Conservation (phyloP, 2,113 vertebrate genomes). For the Oplegnathus fasciatus region DNA sequence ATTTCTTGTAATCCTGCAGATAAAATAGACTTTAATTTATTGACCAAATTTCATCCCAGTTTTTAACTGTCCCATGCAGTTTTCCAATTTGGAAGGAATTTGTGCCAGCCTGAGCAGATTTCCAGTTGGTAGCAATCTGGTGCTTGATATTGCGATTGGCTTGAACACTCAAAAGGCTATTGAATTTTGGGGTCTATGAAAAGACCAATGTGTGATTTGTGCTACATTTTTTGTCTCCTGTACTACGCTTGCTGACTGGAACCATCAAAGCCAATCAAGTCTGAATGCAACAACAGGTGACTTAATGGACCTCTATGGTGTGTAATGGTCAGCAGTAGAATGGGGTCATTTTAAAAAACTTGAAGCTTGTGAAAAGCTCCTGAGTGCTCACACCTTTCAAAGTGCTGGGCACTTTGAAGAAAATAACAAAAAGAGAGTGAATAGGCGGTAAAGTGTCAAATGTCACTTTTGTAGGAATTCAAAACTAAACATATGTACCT, state of each 20-base stretch:
- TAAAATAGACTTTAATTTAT: conserved; percentile 32
- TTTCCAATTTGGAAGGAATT: conserved; percentile 23
- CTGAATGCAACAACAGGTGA: not conserved
- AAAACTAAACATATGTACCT: no score
- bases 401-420: not conserved
- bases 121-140: conserved; percentile 38
- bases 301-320: not conserved
- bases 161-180: not conserved
- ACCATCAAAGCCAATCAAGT: not conserved
- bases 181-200: not conserved
- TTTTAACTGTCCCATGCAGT: not conserved
- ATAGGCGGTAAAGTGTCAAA: not conserved
- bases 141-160: conserved; percentile 19
- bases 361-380: conserved; percentile 5
- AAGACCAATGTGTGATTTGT: not conserved
- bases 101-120: conserved; percentile 48
- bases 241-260: not conserved
- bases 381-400: not conserved
- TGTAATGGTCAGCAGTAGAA: not conserved
- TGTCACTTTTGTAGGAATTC: not conserved
- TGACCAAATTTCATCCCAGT: conserved; percentile 30
- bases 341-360: not conserved
- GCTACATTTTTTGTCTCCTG: not conserved
- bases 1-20: conserved; percentile 12
- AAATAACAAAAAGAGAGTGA: not conserved